phyloP scores from a whole-genome alignment of 2,888 invertebrate genomes.

The Cheilosia grossa region DNA sequence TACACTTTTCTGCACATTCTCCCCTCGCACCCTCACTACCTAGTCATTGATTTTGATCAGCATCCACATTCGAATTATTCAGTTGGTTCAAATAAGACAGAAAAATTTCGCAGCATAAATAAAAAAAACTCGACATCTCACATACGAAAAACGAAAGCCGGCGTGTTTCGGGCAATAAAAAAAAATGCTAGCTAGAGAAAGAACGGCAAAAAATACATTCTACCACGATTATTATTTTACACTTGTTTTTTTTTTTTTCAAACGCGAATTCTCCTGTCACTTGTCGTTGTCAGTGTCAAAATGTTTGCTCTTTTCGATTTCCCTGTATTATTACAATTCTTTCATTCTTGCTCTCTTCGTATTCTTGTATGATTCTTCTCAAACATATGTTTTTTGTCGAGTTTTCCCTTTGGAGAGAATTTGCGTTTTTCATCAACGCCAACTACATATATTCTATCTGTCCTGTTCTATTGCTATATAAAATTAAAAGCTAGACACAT shows the following conservation, averaged over 20 bases:
- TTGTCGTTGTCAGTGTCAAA: not conserved
- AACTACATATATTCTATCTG: not conserved
- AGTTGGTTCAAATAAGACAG: too few relatives aligned
- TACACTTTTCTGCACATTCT: too few relatives aligned
- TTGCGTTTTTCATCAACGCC: not conserved
- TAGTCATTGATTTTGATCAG: too few relatives aligned
- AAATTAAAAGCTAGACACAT: constrained; percentile 20
- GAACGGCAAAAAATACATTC: too few relatives aligned
- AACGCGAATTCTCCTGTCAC: constrained; percentile 47
- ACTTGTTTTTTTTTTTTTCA: constrained; percentile 29
- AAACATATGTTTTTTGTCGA: constrained; percentile 34
- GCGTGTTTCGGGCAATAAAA: too few relatives aligned
- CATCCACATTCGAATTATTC: too few relatives aligned
- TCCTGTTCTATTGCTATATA: too few relatives aligned
- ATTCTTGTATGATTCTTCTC: not conserved
- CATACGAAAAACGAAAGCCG: too few relatives aligned
- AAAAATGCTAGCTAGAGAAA: too few relatives aligned
- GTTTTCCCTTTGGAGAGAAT: constrained; percentile 15
- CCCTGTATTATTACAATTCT: constrained; percentile 4
- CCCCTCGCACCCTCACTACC: too few relatives aligned
- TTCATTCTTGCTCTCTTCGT: constrained; percentile 21
- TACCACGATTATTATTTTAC: constrained; percentile 3
- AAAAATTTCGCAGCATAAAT: too few relatives aligned
- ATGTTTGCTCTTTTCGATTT: constrained; percentile 13
- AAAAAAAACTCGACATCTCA: too few relatives aligned